phyloP scores from a whole-genome alignment of 2,113 vertebrate genomes.

The Ivindomyrus marchei region DNA sequence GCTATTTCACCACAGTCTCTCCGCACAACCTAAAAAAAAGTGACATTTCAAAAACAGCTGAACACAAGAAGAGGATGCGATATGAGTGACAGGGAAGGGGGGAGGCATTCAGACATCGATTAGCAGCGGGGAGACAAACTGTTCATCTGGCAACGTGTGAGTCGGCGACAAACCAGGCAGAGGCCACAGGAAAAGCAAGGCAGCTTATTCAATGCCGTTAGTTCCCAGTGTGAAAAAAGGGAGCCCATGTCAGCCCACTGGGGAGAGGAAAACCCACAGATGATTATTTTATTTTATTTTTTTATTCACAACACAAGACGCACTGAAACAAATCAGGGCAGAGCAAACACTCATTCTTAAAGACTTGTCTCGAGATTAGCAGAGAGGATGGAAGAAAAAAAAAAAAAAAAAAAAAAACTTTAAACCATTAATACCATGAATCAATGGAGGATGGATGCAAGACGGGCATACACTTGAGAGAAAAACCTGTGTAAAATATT shows the following conservation, averaged over 20 bases:
- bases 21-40: neutral
- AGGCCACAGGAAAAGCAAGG: constrained; percentile 25
- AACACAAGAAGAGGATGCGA: neutral
- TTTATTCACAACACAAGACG: neutral
- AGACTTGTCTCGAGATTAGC: neutral
- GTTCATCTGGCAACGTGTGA: constrained; percentile 23
- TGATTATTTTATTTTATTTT: too few relatives aligned
- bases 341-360: neutral
- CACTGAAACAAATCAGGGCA: neutral
- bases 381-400: neutral
- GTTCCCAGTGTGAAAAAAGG: constrained; percentile 24
- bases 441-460: neutral
- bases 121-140: constrained; percentile 38
- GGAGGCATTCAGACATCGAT: constrained; percentile 31
- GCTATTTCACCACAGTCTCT: neutral
- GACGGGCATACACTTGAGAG: neutral
- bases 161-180: constrained; percentile 42
- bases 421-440: neutral
- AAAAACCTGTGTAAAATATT: neutral
- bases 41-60: neutral
- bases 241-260: neutral
- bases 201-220: constrained; percentile 35
- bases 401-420: neutral
- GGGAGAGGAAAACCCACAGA: neutral
- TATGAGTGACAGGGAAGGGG: constrained; percentile 18